Conservation (phyloP, 2,888 invertebrate genomes). For the Rhodophaea formosa region DNA sequence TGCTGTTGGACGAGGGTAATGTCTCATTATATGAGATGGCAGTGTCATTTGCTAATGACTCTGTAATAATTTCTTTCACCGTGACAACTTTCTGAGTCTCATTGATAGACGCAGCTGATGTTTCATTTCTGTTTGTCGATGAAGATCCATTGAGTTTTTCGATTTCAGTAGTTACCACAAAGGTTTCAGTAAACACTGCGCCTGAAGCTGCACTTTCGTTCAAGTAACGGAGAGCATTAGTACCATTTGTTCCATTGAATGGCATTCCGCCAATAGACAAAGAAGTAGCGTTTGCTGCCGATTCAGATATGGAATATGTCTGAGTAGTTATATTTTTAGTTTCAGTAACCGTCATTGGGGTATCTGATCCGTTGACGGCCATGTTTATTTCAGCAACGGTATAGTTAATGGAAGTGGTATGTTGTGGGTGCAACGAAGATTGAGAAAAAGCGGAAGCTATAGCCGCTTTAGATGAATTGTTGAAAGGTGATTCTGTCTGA, state of each 20-base stretch:
- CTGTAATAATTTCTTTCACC: neutral
- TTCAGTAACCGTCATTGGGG: neutral
- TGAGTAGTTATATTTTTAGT: neutral
- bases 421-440: neutral
- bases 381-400: neutral
- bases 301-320: neutral
- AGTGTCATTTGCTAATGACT: neutral
- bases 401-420: neutral
- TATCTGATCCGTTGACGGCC: neutral
- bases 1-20: neutral
- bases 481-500: neutral
- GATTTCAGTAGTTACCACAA: neutral
- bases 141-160: neutral
- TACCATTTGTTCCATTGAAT: slow-evolving; percentile 4
- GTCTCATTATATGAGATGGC: neutral
- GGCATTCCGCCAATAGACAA: neutral
- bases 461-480: neutral
- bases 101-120: neutral
- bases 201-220: neutral
- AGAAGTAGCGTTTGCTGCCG: neutral
- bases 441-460: neutral
- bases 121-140: neutral
- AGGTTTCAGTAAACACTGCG: neutral
- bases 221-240: neutral
- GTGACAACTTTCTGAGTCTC: neutral